These are phyloP conservation scores for Phaetusa simplex DNA, from an alignment of 2,113 vertebrate species.

Conservation along the genomic window DNA sequence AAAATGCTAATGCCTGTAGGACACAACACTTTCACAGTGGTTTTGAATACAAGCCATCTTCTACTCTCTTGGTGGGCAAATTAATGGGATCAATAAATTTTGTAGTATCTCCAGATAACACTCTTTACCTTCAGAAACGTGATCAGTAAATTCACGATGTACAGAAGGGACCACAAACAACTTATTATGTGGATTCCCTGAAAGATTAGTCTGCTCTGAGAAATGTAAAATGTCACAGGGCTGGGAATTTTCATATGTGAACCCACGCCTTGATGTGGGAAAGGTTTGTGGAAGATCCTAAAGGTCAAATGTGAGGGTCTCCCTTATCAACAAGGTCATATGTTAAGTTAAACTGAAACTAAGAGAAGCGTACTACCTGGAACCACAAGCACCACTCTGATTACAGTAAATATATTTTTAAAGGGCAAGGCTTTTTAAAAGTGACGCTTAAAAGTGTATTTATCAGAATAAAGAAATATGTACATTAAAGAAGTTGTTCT, in stretches of 20 bases:
- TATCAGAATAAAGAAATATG: background rate
- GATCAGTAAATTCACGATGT: slow-evolving; percentile 41
- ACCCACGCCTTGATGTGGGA: background rate
- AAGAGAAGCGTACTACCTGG: background rate
- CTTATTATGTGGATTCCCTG: slow-evolving; percentile 50
- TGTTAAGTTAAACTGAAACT: slow-evolving; percentile 52
- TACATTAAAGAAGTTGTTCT: background rate
- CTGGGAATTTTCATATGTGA: background rate
- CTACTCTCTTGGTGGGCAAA: slow-evolving; percentile 12
- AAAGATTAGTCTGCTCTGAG: slow-evolving; percentile 50
- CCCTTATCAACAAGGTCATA: slow-evolving; percentile 2
- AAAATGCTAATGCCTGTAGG: slow-evolving; percentile 45
- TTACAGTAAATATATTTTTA: slow-evolving; percentile 25
- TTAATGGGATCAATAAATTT: slow-evolving; percentile 64
- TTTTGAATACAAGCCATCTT: background rate
- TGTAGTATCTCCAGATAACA: background rate
- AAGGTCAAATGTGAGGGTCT: slow-evolving; percentile 34
- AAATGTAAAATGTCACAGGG: slow-evolving; percentile 62
- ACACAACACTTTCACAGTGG: slow-evolving; percentile 30
- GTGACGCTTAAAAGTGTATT: background rate
- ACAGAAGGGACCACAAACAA: slow-evolving; percentile 19
- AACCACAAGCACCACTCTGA: background rate
- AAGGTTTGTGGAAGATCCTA: slow-evolving; percentile 1
- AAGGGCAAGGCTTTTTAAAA: slow-evolving; percentile 17
- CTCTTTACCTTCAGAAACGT: slow-evolving; percentile 6